phyloP scores from a whole-genome alignment of 2,113 vertebrate genomes.

The Aramus guarauna region DNA sequence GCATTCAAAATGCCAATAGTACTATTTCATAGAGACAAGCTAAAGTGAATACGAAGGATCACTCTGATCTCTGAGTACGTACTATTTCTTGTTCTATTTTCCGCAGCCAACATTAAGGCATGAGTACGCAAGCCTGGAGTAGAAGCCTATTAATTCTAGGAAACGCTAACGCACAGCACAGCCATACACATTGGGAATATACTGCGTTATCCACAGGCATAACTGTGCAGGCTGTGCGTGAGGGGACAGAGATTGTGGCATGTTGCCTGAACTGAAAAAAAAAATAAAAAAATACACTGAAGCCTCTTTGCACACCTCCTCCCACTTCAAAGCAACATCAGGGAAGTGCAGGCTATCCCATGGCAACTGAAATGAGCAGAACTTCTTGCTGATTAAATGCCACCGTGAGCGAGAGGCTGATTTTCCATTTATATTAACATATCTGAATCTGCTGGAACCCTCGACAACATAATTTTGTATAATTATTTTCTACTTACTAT shows the following conservation, averaged over 20 bases:
- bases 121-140: not conserved
- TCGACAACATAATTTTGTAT: not conserved
- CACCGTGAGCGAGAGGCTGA: not conserved
- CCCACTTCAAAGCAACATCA: not conserved
- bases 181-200: not conserved
- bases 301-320: not conserved
- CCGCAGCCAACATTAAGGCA: not conserved
- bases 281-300: not conserved
- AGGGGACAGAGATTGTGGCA: not conserved
- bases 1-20: not conserved
- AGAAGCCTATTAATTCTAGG: not conserved
- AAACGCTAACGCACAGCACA: not conserved
- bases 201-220: not conserved
- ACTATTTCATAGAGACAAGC: not conserved
- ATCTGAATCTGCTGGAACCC: not conserved
- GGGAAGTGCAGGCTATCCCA: not conserved
- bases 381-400: not conserved
- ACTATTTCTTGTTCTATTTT: not conserved
- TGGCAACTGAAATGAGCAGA: not conserved
- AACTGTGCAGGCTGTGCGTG: fast-evolving
- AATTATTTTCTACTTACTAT: constrained; percentile 31
- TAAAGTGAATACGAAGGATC: not conserved
- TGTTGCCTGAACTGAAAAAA: fast-evolving
- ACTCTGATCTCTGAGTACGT: not conserved
- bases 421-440: not conserved